Conservation (phyloP, 2,888 invertebrate genomes). For the Archips crataeganus region DNA sequence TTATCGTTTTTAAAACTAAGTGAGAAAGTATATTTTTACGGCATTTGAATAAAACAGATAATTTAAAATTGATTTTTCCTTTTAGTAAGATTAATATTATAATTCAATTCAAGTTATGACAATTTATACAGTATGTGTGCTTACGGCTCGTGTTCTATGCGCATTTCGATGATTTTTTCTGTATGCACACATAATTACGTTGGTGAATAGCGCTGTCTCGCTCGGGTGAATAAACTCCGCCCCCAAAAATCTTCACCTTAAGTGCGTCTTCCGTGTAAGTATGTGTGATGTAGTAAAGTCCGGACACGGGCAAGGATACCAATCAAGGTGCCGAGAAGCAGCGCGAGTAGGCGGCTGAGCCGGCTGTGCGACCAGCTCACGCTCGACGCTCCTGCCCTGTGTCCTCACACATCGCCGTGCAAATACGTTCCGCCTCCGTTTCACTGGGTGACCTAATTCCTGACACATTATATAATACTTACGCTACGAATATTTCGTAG, state of each 20-base stretch:
- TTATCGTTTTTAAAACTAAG: no score
- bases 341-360: slow-evolving; percentile 36
- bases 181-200: no score
- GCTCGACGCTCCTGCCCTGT: slow-evolving; percentile 59
- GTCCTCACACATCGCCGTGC: slow-evolving; percentile 71
- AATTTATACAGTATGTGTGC: no score
- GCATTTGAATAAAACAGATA: no score
- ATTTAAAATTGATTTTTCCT: no score
- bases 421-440: slow-evolving; percentile 76
- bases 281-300: slow-evolving; percentile 37
- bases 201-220: no score
- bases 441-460: slow-evolving; percentile 82
- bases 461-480: slow-evolving; percentile 76
- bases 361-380: slow-evolving; percentile 47
- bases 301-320: slow-evolving; percentile 37
- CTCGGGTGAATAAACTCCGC: no score
- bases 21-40: no score
- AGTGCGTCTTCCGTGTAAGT: slow-evolving; percentile 36
- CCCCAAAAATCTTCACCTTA: slow-evolving; percentile 6
- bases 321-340: slow-evolving; percentile 25
- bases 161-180: no score
- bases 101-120: no score
- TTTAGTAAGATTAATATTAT: no score
- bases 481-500: slow-evolving; percentile 61
- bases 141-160: no score